A percentile compares a stretch with the other conserved stretches of the same genome.
Conservation (phyloP, 2,797 vertebrate genomes). For the Takifugu rubripes region DNA sequence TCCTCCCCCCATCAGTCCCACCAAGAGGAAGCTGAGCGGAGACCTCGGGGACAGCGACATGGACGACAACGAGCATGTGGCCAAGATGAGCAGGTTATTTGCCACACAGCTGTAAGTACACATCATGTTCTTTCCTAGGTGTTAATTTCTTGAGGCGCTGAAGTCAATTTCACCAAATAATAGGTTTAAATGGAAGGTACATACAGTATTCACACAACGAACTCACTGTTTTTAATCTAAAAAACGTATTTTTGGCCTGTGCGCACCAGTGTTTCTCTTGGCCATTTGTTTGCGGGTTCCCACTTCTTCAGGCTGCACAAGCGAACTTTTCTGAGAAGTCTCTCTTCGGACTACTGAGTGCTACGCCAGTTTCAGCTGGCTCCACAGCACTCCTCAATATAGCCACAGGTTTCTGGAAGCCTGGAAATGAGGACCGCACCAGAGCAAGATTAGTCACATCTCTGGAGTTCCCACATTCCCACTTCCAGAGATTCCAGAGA, state of each 20-base stretch:
- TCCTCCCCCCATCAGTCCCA: constrained; percentile 95
- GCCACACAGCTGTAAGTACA: constrained; percentile 87
- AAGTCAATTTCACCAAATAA: background rate
- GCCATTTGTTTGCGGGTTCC: constrained; percentile 19
- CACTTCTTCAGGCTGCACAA: constrained; percentile 17
- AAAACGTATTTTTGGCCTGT: constrained; percentile 3
- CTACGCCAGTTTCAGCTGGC: constrained; percentile 53
- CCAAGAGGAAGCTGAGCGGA: constrained; percentile 90
- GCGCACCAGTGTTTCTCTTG: constrained; percentile 20
- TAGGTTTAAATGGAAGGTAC: background rate
- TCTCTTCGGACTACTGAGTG: constrained; percentile 49
- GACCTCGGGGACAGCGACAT: constrained; percentile 89
- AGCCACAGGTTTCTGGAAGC: constrained; percentile 46
- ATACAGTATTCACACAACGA: background rate
- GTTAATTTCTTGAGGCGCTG: constrained; percentile 5
- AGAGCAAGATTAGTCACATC: constrained; percentile 56
- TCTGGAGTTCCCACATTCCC: constrained; percentile 53
- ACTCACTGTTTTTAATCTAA: constrained; percentile 4
- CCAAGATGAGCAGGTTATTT: constrained; percentile 96
- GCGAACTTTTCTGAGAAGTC: constrained; percentile 40
- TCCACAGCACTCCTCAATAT: constrained; percentile 48
- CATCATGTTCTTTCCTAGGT: background rate
- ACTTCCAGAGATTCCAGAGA: constrained; percentile 62
- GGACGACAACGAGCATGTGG: constrained; percentile 89
- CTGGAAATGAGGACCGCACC: constrained; percentile 46